phyloP scores from a whole-genome alignment of 2,113 vertebrate species.

The Alethe castanea region DNA sequence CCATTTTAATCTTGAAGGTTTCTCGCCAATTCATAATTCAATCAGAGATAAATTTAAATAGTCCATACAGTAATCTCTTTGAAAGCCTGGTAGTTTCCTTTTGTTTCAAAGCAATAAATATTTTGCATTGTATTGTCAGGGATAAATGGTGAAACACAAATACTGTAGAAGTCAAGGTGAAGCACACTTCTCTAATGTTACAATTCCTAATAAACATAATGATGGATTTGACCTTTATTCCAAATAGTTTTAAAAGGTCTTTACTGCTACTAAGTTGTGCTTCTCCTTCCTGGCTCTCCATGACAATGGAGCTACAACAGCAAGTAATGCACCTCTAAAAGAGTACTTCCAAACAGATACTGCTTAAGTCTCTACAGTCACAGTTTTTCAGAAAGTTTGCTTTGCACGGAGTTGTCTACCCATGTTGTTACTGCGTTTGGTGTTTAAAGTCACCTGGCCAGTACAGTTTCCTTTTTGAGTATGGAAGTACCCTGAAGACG shows the following conservation, averaged over 20 bases:
- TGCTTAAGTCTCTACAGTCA: background rate
- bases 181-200: background rate
- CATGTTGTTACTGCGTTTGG: background rate
- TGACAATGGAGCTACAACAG: background rate
- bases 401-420: background rate
- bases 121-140: background rate
- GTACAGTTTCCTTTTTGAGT: background rate
- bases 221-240: background rate
- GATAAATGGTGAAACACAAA: background rate
- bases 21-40: background rate
- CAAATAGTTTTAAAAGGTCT: background rate
- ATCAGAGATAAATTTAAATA: background rate
- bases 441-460: background rate
- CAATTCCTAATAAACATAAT: background rate
- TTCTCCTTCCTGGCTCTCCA: background rate
- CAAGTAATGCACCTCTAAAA: background rate
- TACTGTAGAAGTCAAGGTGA: background rate
- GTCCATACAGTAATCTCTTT: background rate
- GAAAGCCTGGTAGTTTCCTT: background rate
- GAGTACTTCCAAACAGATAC: background rate
- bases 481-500: background rate
- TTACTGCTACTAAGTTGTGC: background rate
- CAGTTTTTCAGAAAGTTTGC: background rate
- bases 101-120: background rate
- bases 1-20: conserved; percentile 38